These are phyloP conservation scores for Limnephilus auricula DNA, from an alignment of 2,888 invertebrate genomes.

Conservation along the genomic window DNA sequence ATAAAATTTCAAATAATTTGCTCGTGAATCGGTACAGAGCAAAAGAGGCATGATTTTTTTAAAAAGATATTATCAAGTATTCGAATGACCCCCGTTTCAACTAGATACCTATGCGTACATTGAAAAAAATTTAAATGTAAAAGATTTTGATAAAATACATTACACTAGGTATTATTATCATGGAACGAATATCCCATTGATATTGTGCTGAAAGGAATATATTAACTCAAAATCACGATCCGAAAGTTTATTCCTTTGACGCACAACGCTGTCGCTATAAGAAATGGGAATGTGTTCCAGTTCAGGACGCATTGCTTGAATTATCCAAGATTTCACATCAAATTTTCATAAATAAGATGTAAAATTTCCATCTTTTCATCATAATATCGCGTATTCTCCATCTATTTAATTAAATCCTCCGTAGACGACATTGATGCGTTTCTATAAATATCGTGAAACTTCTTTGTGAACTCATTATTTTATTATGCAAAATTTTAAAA, in stretches of 20 bases:
- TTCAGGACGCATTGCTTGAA: not conserved
- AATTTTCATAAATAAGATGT: not conserved
- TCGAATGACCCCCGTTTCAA: no score
- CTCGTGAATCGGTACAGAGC: no score
- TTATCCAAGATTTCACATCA: not conserved
- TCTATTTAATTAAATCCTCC: no score
- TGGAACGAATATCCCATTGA: not conserved
- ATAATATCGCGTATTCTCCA: not conserved
- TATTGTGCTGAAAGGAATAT: not conserved
- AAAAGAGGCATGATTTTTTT: no score
- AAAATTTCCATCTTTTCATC: not conserved
- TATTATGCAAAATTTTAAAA: no score
- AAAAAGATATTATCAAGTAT: no score
- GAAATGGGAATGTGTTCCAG: not conserved
- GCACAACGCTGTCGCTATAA: not conserved
- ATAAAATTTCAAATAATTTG: no score
- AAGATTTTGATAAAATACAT: not conserved
- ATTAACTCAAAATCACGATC: not conserved
- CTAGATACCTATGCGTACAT: no score
- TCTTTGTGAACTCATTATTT: no score
- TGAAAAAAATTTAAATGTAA: not conserved
- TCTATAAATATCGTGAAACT: not conserved
- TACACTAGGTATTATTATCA: not conserved
- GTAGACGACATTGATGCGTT: no score
- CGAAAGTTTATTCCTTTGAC: not conserved